Conservation (phyloP, 2,888 invertebrate species). For the Melipona beecheii region DNA sequence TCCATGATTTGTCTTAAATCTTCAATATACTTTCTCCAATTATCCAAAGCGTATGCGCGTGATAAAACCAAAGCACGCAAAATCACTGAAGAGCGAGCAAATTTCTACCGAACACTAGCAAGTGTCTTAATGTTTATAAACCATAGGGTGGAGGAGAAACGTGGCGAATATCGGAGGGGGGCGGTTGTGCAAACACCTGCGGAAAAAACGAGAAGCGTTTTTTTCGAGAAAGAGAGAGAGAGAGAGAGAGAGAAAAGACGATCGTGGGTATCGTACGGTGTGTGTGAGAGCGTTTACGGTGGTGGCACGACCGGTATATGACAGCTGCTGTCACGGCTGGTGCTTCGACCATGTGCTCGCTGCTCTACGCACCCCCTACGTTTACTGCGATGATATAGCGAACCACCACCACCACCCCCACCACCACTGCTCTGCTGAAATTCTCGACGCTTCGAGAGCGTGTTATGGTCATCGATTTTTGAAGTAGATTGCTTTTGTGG, state of each 20-base stretch:
- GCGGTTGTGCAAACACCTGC: conserved; percentile 39
- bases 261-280: neutral
- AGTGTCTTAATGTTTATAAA: neutral
- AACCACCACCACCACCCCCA: neutral
- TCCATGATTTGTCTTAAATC: no score
- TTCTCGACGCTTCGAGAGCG: conserved; percentile 19
- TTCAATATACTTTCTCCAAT: no score
- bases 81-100: neutral
- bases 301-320: conserved; percentile 60
- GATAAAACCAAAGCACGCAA: neutral
- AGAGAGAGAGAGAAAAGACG: neutral
- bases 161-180: neutral
- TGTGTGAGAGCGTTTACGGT: conserved; percentile 22
- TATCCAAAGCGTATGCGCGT: neutral
- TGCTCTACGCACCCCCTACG: conserved; percentile 45
- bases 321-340: conserved; percentile 80
- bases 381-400: conserved; percentile 26
- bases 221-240: no score
- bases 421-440: neutral
- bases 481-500: conserved; percentile 13
- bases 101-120: neutral
- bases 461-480: conserved; percentile 22
- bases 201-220: conserved; percentile 13
- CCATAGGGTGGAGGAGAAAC: neutral
- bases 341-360: conserved; percentile 76